These are phyloP conservation scores for Bolinopsis microptera DNA, from an alignment of 37 sponge, comb jelly and placozoan species.

Conservation along the genomic window DNA sequence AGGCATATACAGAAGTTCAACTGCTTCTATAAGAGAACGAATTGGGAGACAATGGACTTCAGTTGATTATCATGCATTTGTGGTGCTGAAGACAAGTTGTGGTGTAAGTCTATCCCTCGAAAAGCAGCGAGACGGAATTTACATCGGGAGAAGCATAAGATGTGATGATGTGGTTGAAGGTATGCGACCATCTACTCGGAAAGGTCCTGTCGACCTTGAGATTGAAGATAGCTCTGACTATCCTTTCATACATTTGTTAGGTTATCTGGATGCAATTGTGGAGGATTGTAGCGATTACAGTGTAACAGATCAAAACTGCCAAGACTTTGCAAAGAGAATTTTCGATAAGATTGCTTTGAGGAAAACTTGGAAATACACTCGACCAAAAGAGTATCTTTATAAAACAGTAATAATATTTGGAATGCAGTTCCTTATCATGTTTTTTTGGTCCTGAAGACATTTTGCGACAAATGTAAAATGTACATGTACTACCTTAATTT, in stretches of 20 bases:
- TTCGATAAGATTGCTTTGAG: background rate
- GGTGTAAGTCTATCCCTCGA: background rate
- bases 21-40: no score
- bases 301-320: background rate
- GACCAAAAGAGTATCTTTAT: background rate
- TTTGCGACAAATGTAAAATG: no score
- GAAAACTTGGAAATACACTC: background rate
- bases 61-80: constrained; percentile 24
- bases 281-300: background rate
- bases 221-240: background rate
- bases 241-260: no score
- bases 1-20: background rate
- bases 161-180: background rate
- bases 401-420: background rate
- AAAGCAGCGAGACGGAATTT: background rate
- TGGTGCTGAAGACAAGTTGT: background rate
- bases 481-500: no score
- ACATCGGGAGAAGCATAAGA: background rate
- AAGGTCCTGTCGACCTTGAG: background rate
- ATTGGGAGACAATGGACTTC: constrained; percentile 5
- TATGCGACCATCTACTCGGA: background rate
- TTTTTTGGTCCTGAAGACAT: no score
- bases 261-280: background rate
- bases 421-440: no score
- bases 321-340: background rate